Percentiles rank a stretch among this genome's conserved stretches.
Conservation (phyloP, 2,888 invertebrate genomes). For the Clitarchus hookeri region DNA sequence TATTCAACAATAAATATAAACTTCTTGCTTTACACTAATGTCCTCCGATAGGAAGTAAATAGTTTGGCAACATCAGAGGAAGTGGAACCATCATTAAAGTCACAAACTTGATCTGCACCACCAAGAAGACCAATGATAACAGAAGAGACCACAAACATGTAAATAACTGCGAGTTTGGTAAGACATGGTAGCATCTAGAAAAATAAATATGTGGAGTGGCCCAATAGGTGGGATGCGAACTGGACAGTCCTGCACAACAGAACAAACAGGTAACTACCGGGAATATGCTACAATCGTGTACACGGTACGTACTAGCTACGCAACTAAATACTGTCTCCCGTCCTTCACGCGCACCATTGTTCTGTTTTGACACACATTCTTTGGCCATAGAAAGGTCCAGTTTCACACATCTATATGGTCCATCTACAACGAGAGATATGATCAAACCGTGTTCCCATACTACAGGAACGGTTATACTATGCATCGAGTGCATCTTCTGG, state of each 20-base stretch:
- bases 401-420: constrained; percentile 9
- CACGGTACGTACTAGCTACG: background rate
- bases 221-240: background rate
- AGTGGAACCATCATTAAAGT: constrained; percentile 2
- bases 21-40: constrained; percentile 2
- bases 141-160: constrained; percentile 2
- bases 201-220: constrained; percentile 8
- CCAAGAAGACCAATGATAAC: constrained; percentile 14
- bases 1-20: constrained; percentile 14
- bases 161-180: background rate
- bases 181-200: constrained; percentile 7
- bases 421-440: constrained; percentile 2
- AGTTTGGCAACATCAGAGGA: constrained; percentile 7
- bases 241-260: background rate
- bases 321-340: background rate
- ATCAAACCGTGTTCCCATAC: background rate
- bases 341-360: background rate
- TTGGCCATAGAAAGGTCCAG: constrained; percentile 1
- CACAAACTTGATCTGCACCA: constrained; percentile 1
- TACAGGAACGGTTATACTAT: constrained; percentile 37
- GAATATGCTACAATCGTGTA: background rate
- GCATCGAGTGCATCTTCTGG: constrained; percentile 42
- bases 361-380: background rate
- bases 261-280: background rate
- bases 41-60: constrained; percentile 9